Base-by-base conservation (phyloP, 1,140 invertebrate species). In the Drosophila melanica region DNA sequence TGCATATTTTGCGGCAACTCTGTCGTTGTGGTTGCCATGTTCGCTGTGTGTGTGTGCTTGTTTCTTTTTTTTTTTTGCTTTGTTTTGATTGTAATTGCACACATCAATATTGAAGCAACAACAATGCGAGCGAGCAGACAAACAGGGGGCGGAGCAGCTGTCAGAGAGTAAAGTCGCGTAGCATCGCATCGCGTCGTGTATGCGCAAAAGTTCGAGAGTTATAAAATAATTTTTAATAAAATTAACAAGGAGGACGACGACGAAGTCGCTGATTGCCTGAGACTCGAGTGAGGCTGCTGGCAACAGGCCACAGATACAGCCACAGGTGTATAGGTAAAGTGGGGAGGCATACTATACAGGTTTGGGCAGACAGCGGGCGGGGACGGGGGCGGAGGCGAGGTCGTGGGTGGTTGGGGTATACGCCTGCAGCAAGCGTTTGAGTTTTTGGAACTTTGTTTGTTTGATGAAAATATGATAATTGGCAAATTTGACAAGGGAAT, bases 391-490 rank as follows among this genome's bases (percentile, higher is more conserved):
- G 6, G 30, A 7, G 30, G 30, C 30, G 6, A 9, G 30, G 30
- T 8, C 6, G 6, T 33, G 30, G 30, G 33, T 12, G 33, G 30
- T 12, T n/a, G 10, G 45, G 8, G 9, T 20, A 41, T 54, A 16
- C 41, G 70, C 70, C 71, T 51, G 23, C 71, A 68, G 66, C 65
- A 18, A 69, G 35, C 71, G 72, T 71, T 75, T 69, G 72, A 64
- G 59, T 75, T 71, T 67, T 79, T 65, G 67, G 76, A 87, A 89
- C 85, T 89, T 89, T 89, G 79, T 90, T 90, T 90, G 80, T 90
- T 90, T 91, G 90, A 90, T 87, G 90, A 90, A 91, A 91, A 91
- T 91, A 91, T 91, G 90, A 91, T 91, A 91, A 91, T 91, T 91
- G 90, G 90, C 90, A 91, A 90, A 91, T 91, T 91, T 91, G 90